Percentiles rank a stretch among this genome's conserved stretches.
Evolutionary conservation across 2,113 vertebrate genomes (phyloP).

Genomic region (Saccopteryx leptura): DNA sequence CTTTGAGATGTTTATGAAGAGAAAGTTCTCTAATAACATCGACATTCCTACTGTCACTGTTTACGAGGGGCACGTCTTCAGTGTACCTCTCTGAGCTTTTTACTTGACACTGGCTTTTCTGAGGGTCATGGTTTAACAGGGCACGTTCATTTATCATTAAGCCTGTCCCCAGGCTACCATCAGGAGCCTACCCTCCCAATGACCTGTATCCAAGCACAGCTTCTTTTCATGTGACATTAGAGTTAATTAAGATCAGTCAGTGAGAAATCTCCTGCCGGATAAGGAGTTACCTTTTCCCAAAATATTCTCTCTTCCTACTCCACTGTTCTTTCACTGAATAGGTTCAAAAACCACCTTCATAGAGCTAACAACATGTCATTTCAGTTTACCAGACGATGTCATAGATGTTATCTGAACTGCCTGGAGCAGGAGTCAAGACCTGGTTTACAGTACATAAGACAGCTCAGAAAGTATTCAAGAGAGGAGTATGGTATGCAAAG

Average conservation of each 20-base stretch:
- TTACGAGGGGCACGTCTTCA: slow-evolving; percentile 74
- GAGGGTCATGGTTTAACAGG: slow-evolving; percentile 86
- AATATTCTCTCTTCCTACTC: neutral
- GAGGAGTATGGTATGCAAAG: neutral
- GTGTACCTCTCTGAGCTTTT: slow-evolving; percentile 74
- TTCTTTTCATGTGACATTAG: slow-evolving; percentile 87
- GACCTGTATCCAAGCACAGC: slow-evolving; percentile 83
- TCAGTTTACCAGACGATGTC: slow-evolving; percentile 55
- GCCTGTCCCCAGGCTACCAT: slow-evolving; percentile 86
- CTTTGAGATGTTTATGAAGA: slow-evolving; percentile 81
- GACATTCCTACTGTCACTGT: slow-evolving; percentile 82
- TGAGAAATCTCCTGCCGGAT: slow-evolving; percentile 76
- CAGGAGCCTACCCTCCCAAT: slow-evolving; percentile 86
- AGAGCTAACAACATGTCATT: slow-evolving; percentile 20
- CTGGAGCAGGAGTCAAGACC: slow-evolving; percentile 50
- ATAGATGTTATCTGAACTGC: slow-evolving; percentile 37
- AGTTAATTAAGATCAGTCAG: slow-evolving; percentile 86
- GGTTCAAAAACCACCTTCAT: neutral
- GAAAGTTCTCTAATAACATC: slow-evolving; percentile 62
- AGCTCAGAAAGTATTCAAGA: neutral
- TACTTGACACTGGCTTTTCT: slow-evolving; percentile 83
- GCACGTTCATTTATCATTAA: slow-evolving; percentile 85
- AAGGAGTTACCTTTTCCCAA: slow-evolving; percentile 19
- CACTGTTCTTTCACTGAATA: slow-evolving; percentile 40
- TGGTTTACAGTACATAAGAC: neutral